Percentiles rank a stretch among this genome's conserved stretches.
Evolutionary conservation across 1,140 invertebrate species (phyloP).

Genomic region (Calliphora vicina): DNA sequence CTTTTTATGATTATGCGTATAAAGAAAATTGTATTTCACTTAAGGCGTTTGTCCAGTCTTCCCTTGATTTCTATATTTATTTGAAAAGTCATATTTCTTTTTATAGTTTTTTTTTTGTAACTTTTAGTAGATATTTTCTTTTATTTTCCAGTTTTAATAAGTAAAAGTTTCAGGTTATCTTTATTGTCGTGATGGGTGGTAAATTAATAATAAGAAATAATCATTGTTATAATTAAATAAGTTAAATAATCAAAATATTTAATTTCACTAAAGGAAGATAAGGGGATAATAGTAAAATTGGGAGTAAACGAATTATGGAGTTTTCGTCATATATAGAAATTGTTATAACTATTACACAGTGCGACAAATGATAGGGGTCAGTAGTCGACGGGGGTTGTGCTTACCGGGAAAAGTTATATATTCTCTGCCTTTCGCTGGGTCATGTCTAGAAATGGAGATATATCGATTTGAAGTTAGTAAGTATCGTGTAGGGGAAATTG

Average conservation of each 20-base stretch:
- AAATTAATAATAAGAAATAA: background rate
- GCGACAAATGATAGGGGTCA: no score
- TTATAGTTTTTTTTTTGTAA: background rate
- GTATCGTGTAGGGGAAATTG: no score
- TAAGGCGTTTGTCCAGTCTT: background rate
- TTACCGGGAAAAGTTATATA: no score
- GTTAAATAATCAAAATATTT: background rate
- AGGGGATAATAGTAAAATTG: no score
- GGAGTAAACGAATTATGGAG: no score
- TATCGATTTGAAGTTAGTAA: no score
- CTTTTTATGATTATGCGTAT: background rate
- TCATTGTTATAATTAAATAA: background rate
- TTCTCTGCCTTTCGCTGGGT: no score
- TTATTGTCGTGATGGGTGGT: background rate
- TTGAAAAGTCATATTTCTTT: background rate
- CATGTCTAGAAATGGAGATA: no score
- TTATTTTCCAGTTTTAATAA: background rate
- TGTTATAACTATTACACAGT: no score
- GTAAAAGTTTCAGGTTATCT: background rate
- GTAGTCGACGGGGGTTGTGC: no score
- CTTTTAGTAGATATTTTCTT: background rate
- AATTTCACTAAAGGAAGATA: background rate
- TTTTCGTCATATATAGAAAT: no score
- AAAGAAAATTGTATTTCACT: background rate
- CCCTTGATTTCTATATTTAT: background rate